phyloP scores from a whole-genome alignment of 2,113 vertebrate genomes.

The Mesocricetus auratus region DNA sequence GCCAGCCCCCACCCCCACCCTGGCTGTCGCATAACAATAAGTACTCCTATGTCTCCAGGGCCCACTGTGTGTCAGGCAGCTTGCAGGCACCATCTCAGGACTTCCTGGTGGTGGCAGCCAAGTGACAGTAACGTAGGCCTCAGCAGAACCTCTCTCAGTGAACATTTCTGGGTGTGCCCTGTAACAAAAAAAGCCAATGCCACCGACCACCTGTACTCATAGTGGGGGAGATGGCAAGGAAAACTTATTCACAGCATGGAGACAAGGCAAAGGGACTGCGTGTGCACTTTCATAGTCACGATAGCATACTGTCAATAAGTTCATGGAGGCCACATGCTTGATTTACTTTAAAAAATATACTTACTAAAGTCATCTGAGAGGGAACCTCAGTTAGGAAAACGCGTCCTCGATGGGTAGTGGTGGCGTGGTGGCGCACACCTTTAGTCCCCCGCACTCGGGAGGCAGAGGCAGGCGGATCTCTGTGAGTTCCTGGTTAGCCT shows the following conservation, averaged over 20 bases:
- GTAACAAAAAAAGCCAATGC: neutral
- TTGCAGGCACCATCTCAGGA: neutral
- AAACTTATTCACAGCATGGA: neutral
- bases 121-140: neutral
- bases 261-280: constrained; percentile 16
- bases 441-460: no score
- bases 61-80: constrained; percentile 25
- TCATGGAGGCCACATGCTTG: neutral
- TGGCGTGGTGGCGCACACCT: no score
- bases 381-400: neutral
- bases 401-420: no score
- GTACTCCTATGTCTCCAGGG: neutral
- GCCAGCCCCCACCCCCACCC: neutral
- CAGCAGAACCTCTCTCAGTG: neutral
- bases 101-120: constrained; percentile 1
- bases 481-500: no score
- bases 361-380: neutral
- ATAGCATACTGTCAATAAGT: neutral
- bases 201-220: neutral
- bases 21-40: constrained; percentile 67
- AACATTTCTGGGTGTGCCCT: neutral
- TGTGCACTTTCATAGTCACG: neutral
- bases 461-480: no score
- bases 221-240: neutral
- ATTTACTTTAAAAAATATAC: neutral